Base-by-base conservation (phyloP, 2,888 invertebrate genomes). In the Pollenia angustigena region DNA sequence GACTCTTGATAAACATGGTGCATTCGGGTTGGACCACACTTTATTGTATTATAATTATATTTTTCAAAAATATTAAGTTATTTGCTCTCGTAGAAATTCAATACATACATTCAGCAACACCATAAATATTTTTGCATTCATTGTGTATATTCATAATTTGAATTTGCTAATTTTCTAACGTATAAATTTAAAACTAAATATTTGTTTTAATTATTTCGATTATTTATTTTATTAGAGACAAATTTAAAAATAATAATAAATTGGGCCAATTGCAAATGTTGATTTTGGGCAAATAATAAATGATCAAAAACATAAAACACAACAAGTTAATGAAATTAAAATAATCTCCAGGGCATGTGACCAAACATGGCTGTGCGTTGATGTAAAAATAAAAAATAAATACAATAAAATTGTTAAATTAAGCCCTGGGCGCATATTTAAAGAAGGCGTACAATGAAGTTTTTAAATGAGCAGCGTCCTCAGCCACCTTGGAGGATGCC, bases 321-420 rank as follows among this genome's bases (percentile, higher is more conserved):
- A 56, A 76, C 44, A 71, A 81, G 81, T 81, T 85, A 85, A 85
- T 85, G 71, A 85, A 85, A 85, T 85, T 76, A 85, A 85, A 85
- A 85, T 72, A 85, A 81, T 76, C 85, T 64, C 50, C 46, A 71
- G 52, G 85, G 64, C 50, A 76, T 58, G 66, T 18, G 23, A 44
- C 7, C 23, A 50, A 54, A 54, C 16, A 64, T 64, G 50, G 64
- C 32, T 50, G 56, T 42, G 18, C 56, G 42, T 62, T 75, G 54
- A 18, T 74, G 68, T 42, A 69, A 80, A 40, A 69, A 62, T n/a
- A 44, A 23, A 64, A 72, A 84, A 72, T 60, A 72, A 69, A 58
- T 68, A 18, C 48, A 14, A 66, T 14, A 7, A 48, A 56, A 56
- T 32, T 50, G 50, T 58, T 44, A 42, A 48, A 68, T n/a, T 10